Base-by-base conservation (phyloP, 1,140 invertebrate genomes). In the Aphelinus certus region DNA sequence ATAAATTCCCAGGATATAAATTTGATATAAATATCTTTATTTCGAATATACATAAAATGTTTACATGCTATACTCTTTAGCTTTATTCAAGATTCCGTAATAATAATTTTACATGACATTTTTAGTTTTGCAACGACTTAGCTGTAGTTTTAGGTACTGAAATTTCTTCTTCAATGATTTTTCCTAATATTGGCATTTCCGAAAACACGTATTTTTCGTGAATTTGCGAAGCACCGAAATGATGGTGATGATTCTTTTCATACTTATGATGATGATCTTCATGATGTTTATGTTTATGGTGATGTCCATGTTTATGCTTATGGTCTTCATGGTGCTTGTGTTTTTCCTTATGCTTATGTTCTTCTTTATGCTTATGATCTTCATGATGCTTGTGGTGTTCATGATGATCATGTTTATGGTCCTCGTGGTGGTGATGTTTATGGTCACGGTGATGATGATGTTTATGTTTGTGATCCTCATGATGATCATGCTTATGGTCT, bases 161-260 rank as follows among this genome's bases (percentile, higher is more conserved):
- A 62, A 49, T 55, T 47, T 67, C 49, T 67, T 67, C 26, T 26
- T 26, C 42, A 26, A 3, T 62, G 1, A 62, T 45, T 61, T 64
- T 71, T 66, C 65, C 69, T 55, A 26, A 46, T 60, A 53, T 57
- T 57, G 51, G 5, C 10, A 61, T 64, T 67, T 76, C 75, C 9
- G 68, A 63, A 2, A 76, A 76, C 5, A 4, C 56, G 48, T 58
- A 71, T 3, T 76, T 49, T 61, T 71, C 68, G n/a, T 71, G 49
- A 47, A 60, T 76, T 62, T 76, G 56, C 0, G 75, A 67, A 61
- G 69, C 62, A 47, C 56, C 73, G 57, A 75, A 64, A 26, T 64
- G 45, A 58, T 70, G 66, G 6, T 47, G 10, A 51, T 65, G 61
- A 51, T 43, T 43, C 53, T 57, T 68, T 10, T 56, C 2, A 47